Base-by-base conservation (phyloP, 1,140 invertebrate species). In the Pararge aegeria region DNA sequence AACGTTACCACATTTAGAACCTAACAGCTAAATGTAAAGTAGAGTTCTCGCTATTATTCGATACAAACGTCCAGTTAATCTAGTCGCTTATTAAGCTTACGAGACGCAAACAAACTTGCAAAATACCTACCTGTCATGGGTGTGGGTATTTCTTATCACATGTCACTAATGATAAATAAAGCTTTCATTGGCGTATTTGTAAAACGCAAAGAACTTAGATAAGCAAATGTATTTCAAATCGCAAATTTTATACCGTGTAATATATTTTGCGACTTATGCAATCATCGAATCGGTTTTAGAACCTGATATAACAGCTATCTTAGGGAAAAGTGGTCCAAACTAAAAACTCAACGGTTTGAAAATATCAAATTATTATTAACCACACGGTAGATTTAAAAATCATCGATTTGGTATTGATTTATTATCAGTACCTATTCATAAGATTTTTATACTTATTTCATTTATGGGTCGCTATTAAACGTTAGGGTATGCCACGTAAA, bases 191-290 rank as follows among this genome's bases (percentile, higher is more conserved):
- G 57, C 40, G 10, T 53, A 46, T 53, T 59, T 44, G 57, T 53
- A 53, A 59, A 53, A 59, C 57, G 15, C 50, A 37, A 59, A 58
- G 48, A 59, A 51, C 20, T 38, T 19, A 59, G 57, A 59, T 59
- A 59, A 37, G 50, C 38, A 46, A 59, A 53, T 59, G 38, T 53
- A 46, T 42, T 53, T 53, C 38, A 13, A 53, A 53, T 24, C 13
- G 29, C 16, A 21, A 46, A 20, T 46, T 46, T 46, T 46, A 20
- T 46, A 46, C 42, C 42, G 16, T 56, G 48, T 49, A 51, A 63
- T 48, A 57, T 53, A 34, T 34, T 34, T 61, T 34, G 59, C 44
- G 49, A 55, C 44, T 75, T 78, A 68, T 60, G 64, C 68, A 76
- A 78, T 52, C 18, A 54, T 27, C 20, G 29, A 27, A 37, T 51